These are phyloP conservation scores for Hoplodrina ambigua DNA, from an alignment of 2,888 invertebrate species.

Conservation along the genomic window DNA sequence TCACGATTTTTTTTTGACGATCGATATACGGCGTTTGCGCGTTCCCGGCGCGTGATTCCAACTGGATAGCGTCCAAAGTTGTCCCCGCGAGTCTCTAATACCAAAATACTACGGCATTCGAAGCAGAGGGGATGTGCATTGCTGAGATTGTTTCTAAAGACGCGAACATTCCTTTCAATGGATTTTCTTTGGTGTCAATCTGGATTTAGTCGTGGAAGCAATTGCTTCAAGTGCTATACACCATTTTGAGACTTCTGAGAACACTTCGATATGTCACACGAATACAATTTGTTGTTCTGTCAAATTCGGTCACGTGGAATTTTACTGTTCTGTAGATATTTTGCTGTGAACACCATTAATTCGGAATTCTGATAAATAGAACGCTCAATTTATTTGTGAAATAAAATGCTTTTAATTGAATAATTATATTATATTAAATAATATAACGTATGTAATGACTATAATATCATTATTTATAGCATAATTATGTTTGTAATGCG, in stretches of 20 bases:
- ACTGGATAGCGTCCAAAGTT: constrained; percentile 89
- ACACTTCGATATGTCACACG: constrained; percentile 22
- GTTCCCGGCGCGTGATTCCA: constrained; percentile 74
- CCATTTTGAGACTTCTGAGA: constrained; percentile 28
- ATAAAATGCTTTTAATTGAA: neutral
- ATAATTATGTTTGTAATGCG: neutral
- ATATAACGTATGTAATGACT: too few species aligned
- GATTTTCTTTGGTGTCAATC: constrained; percentile 67
- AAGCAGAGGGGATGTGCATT: constrained; percentile 82
- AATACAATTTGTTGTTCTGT: constrained; percentile 11
- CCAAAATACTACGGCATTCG: constrained; percentile 86
- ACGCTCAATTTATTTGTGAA: neutral
- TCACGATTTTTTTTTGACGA: constrained; percentile 58
- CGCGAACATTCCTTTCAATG: constrained; percentile 62
- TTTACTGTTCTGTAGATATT: neutral
- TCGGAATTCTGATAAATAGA: neutral
- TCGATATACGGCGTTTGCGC: constrained; percentile 73
- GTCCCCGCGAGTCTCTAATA: constrained; percentile 86
- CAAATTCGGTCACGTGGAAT: neutral
- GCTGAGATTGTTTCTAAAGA: constrained; percentile 74
- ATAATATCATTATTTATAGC: neutral
- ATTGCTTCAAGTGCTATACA: constrained; percentile 35
- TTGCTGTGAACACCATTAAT: neutral
- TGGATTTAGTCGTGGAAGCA: constrained; percentile 55
- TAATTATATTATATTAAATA: neutral